Evolutionary conservation across 2,888 invertebrate genomes (phyloP), one percentile per base, ranked within the genome.

Genomic region (Panorpa germanica): DNA sequence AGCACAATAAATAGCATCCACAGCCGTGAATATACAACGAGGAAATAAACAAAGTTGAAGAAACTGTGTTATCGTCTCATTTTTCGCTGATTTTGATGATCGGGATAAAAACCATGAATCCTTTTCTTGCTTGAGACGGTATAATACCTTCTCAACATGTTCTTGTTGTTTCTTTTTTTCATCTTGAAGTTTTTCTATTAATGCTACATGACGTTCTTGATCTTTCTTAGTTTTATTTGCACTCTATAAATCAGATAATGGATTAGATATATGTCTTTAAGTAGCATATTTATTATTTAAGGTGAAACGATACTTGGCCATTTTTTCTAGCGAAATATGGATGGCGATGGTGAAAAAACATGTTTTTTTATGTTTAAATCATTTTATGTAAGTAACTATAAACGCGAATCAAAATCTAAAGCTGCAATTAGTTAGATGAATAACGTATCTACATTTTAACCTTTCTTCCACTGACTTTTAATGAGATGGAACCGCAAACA

Each of bases 11-110:
- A 95, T 66, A 18, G 98, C 93, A 61, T 99, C 98, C 29, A 80
- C 70, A 28, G 91, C 82, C 12, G 96, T 93, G 59, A 91, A 95
- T 36, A 90, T 83, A 56, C 91, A 91, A 43, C 98, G 71, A 14
- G 98, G 96, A 55, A 98, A 93, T 39, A 98, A 61, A 54, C 98
- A 98, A 34, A 90, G 62, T 57, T 96, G 95, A 46, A 96, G 64
- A 52, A 96, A 90, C 43, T 91, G 81, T 16, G 93, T 93, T 33
- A 95, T 90, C 2, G 90, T 90, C 57, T 93, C 93, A 54, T 88
- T 91, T 58, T 90, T 91, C 30, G 90, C 86, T 2, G 81, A 76
- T 53, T 85, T 88, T 28, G 72, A 75, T 25, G 78, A 73, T 43
- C 82, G 68, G 23, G 80, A 73, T 20, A 82, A 65, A 57, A 90